phyloP scores from a whole-genome alignment of 64 coral and sea anemone genomes.

The Montipora sp. region DNA sequence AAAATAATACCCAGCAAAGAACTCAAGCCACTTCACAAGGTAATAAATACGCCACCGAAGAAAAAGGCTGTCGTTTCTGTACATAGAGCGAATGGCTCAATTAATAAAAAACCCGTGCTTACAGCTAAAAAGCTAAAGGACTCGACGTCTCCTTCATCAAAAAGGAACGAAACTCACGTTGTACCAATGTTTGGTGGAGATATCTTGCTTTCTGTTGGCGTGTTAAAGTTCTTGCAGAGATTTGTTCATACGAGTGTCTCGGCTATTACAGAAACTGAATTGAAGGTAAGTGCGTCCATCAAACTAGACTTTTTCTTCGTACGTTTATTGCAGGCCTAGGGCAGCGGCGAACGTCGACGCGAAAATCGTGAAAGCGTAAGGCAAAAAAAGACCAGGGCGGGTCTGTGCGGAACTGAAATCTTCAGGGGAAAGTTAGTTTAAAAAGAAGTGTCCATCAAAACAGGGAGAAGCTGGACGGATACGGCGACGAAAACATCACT shows the following conservation, averaged over 20 bases:
- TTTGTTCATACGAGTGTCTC: neutral
- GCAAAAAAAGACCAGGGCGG: too few relatives aligned
- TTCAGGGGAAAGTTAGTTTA: too few relatives aligned
- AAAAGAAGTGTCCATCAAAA: too few relatives aligned
- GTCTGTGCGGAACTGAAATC: too few relatives aligned
- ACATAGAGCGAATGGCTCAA: neutral
- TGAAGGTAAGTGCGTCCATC: neutral
- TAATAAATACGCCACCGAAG: neutral
- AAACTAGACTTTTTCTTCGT: neutral
- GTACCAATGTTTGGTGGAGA: constrained; percentile 73
- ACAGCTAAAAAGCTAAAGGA: constrained; percentile 21
- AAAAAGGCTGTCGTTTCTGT: neutral
- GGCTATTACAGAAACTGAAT: constrained; percentile 2
- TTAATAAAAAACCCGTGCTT: neutral
- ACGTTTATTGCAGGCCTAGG: too few relatives aligned
- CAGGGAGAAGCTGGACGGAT: too few relatives aligned
- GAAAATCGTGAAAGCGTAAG: too few relatives aligned
- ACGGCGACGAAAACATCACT: too few relatives aligned
- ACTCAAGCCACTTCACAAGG: neutral
- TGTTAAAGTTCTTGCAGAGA: constrained; percentile 11
- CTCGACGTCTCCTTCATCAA: neutral
- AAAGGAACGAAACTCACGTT: constrained; percentile 22
- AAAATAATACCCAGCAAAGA: neutral
- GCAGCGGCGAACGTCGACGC: too few relatives aligned
- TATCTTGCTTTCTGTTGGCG: constrained; percentile 41